A percentile compares a stretch with the other conserved stretches of the same genome.
phyloP scores from a whole-genome alignment of 2,888 invertebrate genomes.

The Tipula helvola region DNA sequence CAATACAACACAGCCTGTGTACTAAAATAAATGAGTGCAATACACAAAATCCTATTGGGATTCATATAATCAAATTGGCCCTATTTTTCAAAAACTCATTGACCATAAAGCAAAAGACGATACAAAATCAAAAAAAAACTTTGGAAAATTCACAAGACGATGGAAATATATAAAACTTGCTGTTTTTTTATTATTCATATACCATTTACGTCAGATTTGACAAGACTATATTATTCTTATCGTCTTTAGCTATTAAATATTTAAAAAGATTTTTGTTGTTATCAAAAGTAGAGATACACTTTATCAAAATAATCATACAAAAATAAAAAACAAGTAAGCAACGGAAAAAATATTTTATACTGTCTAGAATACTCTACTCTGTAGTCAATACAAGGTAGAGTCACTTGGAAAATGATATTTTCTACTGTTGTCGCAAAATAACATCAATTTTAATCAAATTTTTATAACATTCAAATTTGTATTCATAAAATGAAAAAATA shows the following conservation, averaged over 20 bases:
- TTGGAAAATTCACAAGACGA: neutral
- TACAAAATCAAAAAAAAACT: neutral
- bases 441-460: constrained; percentile 4
- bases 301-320: neutral
- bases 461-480: constrained; percentile 4
- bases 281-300: neutral
- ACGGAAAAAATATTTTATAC: neutral
- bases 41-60: neutral
- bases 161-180: neutral
- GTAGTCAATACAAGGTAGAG: neutral
- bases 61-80: neutral
- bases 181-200: neutral
- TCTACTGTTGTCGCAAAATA: neutral
- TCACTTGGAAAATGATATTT: neutral
- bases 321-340: neutral
- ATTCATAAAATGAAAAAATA: neutral
- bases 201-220: neutral
- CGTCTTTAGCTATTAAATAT: neutral
- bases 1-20: neutral
- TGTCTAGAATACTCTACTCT: neutral
- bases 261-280: neutral
- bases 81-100: neutral
- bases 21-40: neutral
- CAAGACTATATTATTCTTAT: neutral
- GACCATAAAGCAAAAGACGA: neutral